Evolutionary conservation across 2,113 vertebrate species (phyloP), one percentile per base, ranked within the genome.

Genomic region (Apaloderma vittatum): DNA sequence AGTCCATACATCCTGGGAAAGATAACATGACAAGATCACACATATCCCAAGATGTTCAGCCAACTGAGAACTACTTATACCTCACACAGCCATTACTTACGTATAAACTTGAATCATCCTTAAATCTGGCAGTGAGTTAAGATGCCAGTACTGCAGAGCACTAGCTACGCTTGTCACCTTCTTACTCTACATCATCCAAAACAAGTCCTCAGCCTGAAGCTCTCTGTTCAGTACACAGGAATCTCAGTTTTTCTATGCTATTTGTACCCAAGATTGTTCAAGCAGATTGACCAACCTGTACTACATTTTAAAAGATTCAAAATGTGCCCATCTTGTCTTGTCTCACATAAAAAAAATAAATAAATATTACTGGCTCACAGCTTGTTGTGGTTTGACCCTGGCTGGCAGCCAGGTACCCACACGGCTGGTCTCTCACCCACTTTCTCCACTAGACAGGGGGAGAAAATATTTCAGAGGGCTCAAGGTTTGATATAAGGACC

Each of bases 191-290:
- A 0, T 43, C 48, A 75, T 40, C 49, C 51, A n/a, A 37, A 86
- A 73, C 30, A 71, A 81, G 40, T 54, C 65, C 36, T 81, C 65
- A 57, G 40, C 12, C 65, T 70, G 26, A 68, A 78, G 16, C 22
- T 71, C 19, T 48, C 40, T 66, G 13, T 72, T 61, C 61, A 78
- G 26, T 66, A 61, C 3, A 5, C 23, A 59, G 43, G n/a, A 66
- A 62, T 78, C 43, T 51, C 27, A 7, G 3, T n/a, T 48, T 86
- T 72, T 40, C 45, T 37, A 20, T 22, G 10, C 5, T 84, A 24
- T 71, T 77, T 90, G 7, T 76, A n/a, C 36, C 85, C 94, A 83
- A 94, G 92, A 85, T 63, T 93, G 51, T 94, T 93, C 85, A 93
- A 89, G 49, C 40, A 94, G 85, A 75, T 67, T 76, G 80, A 76